Conservation (phyloP, 2,888 invertebrate genomes). For the Biston betularia region DNA sequence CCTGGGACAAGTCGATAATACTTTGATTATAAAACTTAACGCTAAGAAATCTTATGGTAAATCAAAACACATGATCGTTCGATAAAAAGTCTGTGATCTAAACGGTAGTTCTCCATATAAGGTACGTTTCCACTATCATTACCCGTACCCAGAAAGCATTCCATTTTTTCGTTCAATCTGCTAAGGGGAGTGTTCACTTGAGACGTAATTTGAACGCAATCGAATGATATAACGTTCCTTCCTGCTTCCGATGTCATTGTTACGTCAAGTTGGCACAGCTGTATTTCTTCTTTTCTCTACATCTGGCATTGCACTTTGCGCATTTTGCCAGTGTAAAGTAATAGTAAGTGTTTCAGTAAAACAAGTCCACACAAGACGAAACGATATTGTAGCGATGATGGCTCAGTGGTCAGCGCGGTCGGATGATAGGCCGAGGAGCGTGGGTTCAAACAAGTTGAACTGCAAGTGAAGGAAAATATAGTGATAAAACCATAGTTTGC, state of each 20-base stretch:
- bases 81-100: constrained; percentile 15
- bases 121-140: constrained; percentile 1
- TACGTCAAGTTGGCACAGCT: constrained; percentile 36
- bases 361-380: too few species aligned
- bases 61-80: neutral
- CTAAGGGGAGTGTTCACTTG: constrained; percentile 22
- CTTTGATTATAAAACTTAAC: neutral
- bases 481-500: too few species aligned
- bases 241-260: constrained; percentile 43
- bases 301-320: too few species aligned
- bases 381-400: too few species aligned
- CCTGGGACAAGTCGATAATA: too few species aligned
- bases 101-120: constrained; percentile 22
- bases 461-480: too few species aligned
- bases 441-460: too few species aligned
- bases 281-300: too few species aligned
- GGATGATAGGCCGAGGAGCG: too few species aligned
- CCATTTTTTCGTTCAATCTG: constrained; percentile 11
- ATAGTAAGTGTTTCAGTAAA: too few species aligned
- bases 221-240: constrained; percentile 38
- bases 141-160: constrained; percentile 6
- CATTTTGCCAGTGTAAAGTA: too few species aligned
- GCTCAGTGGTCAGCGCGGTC: too few species aligned
- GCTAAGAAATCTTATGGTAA: neutral
- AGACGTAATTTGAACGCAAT: constrained; percentile 39